Evolutionary conservation across 2,113 vertebrate genomes (phyloP).

Genomic region (Rostratula benghalensis): DNA sequence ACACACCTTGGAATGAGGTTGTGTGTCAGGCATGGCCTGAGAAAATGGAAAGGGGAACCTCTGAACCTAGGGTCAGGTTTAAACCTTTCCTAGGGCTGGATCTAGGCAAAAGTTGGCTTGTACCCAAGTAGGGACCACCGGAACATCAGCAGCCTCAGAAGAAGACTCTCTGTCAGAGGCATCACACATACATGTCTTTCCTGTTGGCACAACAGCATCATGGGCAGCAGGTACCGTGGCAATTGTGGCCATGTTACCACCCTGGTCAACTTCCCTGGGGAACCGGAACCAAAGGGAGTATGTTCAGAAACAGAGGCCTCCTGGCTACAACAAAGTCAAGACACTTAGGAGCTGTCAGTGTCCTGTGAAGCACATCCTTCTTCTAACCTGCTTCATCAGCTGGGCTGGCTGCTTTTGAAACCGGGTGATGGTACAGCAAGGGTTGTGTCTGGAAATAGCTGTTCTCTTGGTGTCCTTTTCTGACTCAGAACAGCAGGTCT

Average conservation of each 20-base stretch:
- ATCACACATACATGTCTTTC: accelerated
- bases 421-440: accelerated
- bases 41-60: not conserved
- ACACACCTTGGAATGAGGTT: not conserved
- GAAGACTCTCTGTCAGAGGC: not conserved
- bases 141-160: not conserved
- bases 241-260: accelerated
- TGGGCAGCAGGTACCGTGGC: accelerated
- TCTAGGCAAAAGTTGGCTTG: not conserved
- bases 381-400: not conserved
- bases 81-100: not conserved
- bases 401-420: not conserved
- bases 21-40: not conserved
- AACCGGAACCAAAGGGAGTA: not conserved
- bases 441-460: not conserved
- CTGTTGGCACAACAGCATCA: accelerated
- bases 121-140: not conserved
- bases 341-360: not conserved
- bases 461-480: not conserved
- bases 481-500: not conserved
- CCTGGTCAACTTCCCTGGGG: not conserved
- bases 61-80: not conserved
- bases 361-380: not conserved
- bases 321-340: not conserved
- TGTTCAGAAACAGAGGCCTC: not conserved